A percentile compares a stretch with the other conserved stretches of the same genome.
These are phyloP conservation scores for Forpus xanthops DNA, from an alignment of 2,797 vertebrate genomes.

Conservation along the genomic window DNA sequence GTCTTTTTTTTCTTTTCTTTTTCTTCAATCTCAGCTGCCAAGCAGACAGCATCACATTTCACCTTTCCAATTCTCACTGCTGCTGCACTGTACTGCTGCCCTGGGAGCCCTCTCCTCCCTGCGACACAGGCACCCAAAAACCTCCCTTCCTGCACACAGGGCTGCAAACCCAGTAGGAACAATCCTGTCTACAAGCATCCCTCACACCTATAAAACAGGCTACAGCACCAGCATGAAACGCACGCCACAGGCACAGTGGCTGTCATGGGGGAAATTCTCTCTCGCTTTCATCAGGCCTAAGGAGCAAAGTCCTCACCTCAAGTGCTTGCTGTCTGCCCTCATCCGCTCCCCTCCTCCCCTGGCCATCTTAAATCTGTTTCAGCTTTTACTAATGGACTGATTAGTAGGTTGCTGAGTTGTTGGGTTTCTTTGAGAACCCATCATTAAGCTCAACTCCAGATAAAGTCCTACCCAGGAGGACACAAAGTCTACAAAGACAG, in stretches of 20 bases:
- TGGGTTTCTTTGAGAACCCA: rapidly evolving
- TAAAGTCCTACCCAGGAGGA: neutral
- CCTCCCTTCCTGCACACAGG: neutral
- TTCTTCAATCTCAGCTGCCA: neutral
- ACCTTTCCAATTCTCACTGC: neutral
- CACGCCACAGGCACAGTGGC: rapidly evolving
- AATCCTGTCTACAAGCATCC: neutral
- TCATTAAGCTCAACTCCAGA: neutral
- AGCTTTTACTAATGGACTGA: neutral
- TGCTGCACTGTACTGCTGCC: neutral
- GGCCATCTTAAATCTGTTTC: neutral
- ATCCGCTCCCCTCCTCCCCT: neutral
- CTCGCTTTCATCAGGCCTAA: neutral
- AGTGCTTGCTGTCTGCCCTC: neutral
- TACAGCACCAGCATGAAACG: neutral
- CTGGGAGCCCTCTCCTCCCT: neutral
- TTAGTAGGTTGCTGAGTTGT: neutral
- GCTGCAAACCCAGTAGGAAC: neutral
- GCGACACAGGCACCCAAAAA: neutral
- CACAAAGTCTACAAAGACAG: neutral
- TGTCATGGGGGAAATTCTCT: rapidly evolving
- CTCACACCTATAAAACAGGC: neutral
- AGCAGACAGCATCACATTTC: neutral
- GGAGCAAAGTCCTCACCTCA: neutral
- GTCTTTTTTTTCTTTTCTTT: neutral